Base-by-base conservation (phyloP, 2,797 vertebrate genomes). In the Fistularia commersonii region DNA sequence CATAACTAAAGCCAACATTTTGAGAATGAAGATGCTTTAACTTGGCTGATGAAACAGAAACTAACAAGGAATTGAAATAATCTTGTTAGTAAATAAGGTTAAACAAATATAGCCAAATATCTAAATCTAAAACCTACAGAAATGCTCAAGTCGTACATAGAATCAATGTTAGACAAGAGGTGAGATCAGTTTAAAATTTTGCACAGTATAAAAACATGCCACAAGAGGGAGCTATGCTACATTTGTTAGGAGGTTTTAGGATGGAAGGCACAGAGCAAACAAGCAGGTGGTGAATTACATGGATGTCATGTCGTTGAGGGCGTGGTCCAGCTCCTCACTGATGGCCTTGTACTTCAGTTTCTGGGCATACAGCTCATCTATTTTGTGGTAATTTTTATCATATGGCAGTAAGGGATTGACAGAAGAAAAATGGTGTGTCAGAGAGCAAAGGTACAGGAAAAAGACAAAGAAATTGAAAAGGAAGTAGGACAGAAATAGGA, bases 331-430 rank as follows among this genome's bases (percentile, higher is more conserved):
- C 94, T 98, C 96, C 92, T 99, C 97, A 87, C 97, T 99, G 95
- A 98, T 98, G 88, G 96, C 96, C 89, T 99, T 98, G 94, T 98
- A 98, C 94, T 98, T 99, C 91, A 98, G 93, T 93, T 98, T 99
- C 95, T 99, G 96, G 90, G 95, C 90, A 72, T 99, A 98, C 77
- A 99, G 90, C 91, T 99, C 97, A 86, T 99, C 97, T 99, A 91
- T 68, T 49, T 86, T 77, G 83, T 83, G 72, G 74, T 51, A 64
- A 85, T 78, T 69, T 45, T 57, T 55, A 74, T 44, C 10, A 57
- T 48, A 64, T 45, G 58, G 66, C 1, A 56, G 55, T 51, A 50
- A 65, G 48, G 33, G 41, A 54, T 61, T 61, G 8, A 15, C 53
- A 32, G 56, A 56, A 48, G 66, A n/a, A 61, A 60, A 52, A 58